Conservation (phyloP, 2,888 invertebrate genomes). For the Kuschelorhynchus macadamiae region DNA sequence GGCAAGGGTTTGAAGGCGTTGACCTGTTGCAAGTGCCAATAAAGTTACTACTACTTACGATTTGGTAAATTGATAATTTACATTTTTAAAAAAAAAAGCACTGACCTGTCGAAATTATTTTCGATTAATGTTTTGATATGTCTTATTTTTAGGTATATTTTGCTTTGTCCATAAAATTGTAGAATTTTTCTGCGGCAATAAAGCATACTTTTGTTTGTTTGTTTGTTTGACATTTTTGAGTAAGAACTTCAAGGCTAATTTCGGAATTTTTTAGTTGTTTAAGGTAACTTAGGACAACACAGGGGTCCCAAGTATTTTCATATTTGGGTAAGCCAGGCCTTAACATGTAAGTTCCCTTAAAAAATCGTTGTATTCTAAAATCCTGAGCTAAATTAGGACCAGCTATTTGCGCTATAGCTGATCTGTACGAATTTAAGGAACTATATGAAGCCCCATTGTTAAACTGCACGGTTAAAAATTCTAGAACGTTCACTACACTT, state of each 20-base stretch:
- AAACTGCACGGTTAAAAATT: background rate
- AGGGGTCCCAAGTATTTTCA: background rate
- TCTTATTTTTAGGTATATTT: too few species aligned
- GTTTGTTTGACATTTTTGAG: slow-evolving; percentile 9
- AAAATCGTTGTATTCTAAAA: background rate
- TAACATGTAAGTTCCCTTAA: background rate
- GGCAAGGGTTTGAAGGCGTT: background rate
- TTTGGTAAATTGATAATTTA: too few species aligned
- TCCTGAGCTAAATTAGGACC: background rate
- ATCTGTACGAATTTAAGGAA: background rate
- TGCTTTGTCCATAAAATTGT: too few species aligned
- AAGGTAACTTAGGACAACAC: background rate
- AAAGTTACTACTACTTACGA: too few species aligned
- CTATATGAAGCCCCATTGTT: background rate
- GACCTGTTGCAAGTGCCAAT: too few species aligned
- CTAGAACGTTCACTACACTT: background rate
- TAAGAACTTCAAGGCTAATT: background rate
- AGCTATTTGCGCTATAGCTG: background rate
- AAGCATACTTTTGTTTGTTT: too few species aligned
- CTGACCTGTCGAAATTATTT: too few species aligned
- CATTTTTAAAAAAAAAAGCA: too few species aligned
- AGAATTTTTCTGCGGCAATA: too few species aligned
- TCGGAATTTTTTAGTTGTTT: background rate
- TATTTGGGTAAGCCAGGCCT: background rate
- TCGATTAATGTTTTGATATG: too few species aligned